phyloP scores from a whole-genome alignment of 1,140 invertebrate genomes.

The Zeugodacus cucurbitae region DNA sequence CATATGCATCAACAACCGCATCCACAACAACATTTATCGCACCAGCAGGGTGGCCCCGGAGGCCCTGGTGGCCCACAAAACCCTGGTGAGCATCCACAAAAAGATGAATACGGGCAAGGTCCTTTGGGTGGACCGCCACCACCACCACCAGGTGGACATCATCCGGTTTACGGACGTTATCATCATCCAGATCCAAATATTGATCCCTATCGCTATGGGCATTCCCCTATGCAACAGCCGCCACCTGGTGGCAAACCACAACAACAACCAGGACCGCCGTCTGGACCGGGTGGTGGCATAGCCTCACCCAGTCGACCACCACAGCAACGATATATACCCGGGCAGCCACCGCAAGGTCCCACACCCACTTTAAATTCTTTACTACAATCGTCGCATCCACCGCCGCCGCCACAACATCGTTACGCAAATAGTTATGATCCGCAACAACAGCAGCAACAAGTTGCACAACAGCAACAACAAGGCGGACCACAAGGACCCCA shows the following conservation, averaged over 20 bases:
- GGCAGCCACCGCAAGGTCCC: conserved; percentile 77
- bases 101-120: conserved; percentile 60
- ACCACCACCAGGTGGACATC: conserved; percentile 55
- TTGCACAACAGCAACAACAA: conserved; percentile 57
- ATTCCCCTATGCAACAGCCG: conserved; percentile 54
- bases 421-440: conserved; percentile 65
- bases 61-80: conserved; percentile 53
- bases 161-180: conserved; percentile 61
- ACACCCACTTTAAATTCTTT: conserved; percentile 92
- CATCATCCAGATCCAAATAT: conserved; percentile 61
- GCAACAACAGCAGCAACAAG: conserved; percentile 64
- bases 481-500: conserved; percentile 59
- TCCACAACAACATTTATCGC: conserved; percentile 54
- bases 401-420: conserved; percentile 67
- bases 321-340: conserved; percentile 63
- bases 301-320: conserved; percentile 62
- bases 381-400: conserved; percentile 81
- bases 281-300: conserved; percentile 49
- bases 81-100: conserved; percentile 49
- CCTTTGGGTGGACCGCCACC: conserved; percentile 46
- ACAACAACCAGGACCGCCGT: conserved; percentile 38
- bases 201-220: conserved; percentile 63
- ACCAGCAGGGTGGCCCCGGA: conserved; percentile 48
- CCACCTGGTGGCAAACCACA: conserved; percentile 52
- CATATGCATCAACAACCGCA: conserved; percentile 58